Evolutionary conservation across 2,888 invertebrate genomes (phyloP), one percentile per base, ranked within the genome.

Genomic region (Brachyopa scutellaris): DNA sequence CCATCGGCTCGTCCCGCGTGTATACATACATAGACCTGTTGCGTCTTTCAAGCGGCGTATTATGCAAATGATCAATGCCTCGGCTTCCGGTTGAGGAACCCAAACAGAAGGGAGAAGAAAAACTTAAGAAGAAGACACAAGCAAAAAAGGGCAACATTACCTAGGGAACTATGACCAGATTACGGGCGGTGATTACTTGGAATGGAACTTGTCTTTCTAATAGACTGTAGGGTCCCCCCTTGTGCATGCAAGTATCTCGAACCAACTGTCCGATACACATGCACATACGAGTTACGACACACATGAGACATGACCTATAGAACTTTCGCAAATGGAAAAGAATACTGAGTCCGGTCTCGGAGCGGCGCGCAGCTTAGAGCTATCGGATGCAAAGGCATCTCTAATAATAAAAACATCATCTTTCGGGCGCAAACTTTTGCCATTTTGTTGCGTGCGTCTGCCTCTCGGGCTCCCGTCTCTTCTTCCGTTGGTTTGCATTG

Each of bases 41-140:
- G 70, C 59, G 64, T 82, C 59, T 82, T 70, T 57, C 49, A n/a
- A 61, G 38, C 29, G n/a, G 57, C 45, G 36, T 49, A 77, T 77
- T 82, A 82, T 82, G 82, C 82, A 82, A 77, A 82, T 82, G 82
- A 82, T 80, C 77, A 82, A 45, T 82, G 82, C 61, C 70, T 61
- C 33, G 64, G 77, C 82, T 82, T 82, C 82, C 82, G 82, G 82
- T 77, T 64, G 64, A 53, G 51, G 55, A 62, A 69, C 55, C 38
- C 47, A 51, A 61, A 72, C 40, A 61, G 40, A 61, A 31, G 49
- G 11, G 31, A 21, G 23, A 33, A 38, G 6, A 38, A 5, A 26
- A 26, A 6, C 26, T 6, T 6, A 6, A 26, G 26, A 26, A 3
- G 6, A 26, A 26, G 26, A 26, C 26, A 26, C 26, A 26, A 33